These are phyloP conservation scores for Pseudochromis fuscus DNA, from an alignment of 2,797 vertebrate species.

Conservation along the genomic window DNA sequence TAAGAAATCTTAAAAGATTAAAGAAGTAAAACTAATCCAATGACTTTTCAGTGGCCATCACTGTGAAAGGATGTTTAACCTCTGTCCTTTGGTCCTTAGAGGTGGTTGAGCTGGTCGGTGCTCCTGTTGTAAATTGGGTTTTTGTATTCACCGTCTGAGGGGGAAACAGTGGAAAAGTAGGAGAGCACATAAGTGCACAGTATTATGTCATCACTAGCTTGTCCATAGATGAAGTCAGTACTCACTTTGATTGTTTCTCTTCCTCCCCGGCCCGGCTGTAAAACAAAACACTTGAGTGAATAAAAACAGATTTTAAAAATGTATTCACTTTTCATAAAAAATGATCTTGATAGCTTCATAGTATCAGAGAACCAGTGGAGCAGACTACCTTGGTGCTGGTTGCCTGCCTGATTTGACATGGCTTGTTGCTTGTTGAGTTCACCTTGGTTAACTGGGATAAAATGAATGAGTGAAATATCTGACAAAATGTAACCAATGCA, in stretches of 20 bases:
- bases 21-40: not conserved
- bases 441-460: constrained; percentile 65
- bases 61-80: not conserved
- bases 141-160: constrained; percentile 64
- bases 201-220: constrained; percentile 1
- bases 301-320: not conserved
- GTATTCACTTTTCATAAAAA: too few species aligned
- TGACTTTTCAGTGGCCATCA: not conserved
- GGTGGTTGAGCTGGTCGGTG: constrained; percentile 41
- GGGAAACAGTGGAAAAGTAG: constrained; percentile 32
- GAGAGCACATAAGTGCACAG: constrained; percentile 10
- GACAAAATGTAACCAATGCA: not conserved
- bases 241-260: constrained; percentile 60
- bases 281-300: constrained; percentile 21
- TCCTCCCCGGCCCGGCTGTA: constrained; percentile 39
- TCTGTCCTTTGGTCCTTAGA: constrained; percentile 31
- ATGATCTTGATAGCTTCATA: too few species aligned
- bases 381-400: constrained; percentile 45
- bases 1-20: not conserved
- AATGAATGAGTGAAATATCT: constrained; percentile 24
- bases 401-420: not conserved
- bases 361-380: too few species aligned
- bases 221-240: constrained; percentile 35
- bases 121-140: constrained; percentile 82
- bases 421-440: constrained; percentile 57